A percentile compares a stretch with the other conserved stretches of the same genome.
Conservation (phyloP, 2,113 vertebrate genomes). For the Gymnorhina tibicen region DNA sequence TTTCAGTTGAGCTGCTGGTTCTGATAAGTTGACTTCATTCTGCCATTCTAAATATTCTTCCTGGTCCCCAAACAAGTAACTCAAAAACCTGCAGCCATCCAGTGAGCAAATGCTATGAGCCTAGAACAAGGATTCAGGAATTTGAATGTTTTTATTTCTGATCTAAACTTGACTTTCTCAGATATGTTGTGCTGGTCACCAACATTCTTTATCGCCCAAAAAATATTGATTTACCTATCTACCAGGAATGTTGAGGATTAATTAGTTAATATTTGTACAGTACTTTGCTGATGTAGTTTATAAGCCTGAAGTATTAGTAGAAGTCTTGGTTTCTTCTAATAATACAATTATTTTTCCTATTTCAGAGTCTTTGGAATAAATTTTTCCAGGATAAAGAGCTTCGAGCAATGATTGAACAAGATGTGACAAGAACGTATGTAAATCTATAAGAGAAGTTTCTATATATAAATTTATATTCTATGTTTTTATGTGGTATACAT, state of each 20-base stretch:
- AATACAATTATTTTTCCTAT: constrained; percentile 55
- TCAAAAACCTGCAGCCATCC: neutral
- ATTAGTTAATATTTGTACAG: constrained; percentile 1
- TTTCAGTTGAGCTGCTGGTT: neutral
- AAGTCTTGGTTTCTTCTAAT: neutral
- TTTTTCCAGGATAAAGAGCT: constrained; percentile 99
- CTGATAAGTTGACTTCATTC: neutral
- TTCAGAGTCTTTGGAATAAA: constrained; percentile 90
- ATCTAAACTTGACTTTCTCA: neutral
- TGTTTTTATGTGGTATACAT: neutral
- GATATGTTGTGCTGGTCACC: neutral
- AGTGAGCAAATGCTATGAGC: neutral
- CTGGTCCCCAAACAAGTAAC: neutral
- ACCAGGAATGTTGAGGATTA: neutral
- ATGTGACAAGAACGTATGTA: constrained; percentile 93
- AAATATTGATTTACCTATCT: neutral
- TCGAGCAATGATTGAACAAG: constrained; percentile 95
- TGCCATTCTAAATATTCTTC: neutral
- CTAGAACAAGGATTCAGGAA: neutral
- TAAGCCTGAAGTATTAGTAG: neutral
- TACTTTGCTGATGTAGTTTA: neutral
- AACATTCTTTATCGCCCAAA: neutral
- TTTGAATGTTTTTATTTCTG: neutral
- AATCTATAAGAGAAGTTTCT: neutral
- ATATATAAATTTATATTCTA: neutral